Percentiles rank a stretch among this genome's conserved stretches.
phyloP scores from a whole-genome alignment of 2,888 invertebrate genomes.

The Metallyticus violacea region DNA sequence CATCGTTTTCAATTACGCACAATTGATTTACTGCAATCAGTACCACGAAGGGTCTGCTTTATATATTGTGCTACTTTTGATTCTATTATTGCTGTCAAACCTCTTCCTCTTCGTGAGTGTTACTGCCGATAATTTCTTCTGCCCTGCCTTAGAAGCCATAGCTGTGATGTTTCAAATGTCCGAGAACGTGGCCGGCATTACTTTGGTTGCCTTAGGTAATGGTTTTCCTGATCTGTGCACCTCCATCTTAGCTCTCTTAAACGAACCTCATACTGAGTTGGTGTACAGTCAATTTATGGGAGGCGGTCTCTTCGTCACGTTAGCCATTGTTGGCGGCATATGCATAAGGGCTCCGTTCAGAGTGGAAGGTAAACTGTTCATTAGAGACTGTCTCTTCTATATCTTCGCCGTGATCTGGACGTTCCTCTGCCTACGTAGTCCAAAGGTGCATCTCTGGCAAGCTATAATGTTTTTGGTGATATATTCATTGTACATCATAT shows the following conservation, averaged over 20 bases:
- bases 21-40: neutral
- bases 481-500: neutral
- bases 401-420: constrained; percentile 36
- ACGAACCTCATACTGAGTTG: constrained; percentile 42
- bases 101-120: neutral
- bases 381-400: constrained; percentile 54
- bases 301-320: constrained; percentile 55
- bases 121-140: constrained; percentile 41
- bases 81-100: neutral
- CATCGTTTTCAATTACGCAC: neutral
- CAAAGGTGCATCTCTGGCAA: neutral
- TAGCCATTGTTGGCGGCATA: constrained; percentile 51
- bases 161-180: constrained; percentile 49
- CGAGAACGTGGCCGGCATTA: constrained; percentile 61
- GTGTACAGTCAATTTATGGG: constrained; percentile 47
- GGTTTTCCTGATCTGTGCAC: constrained; percentile 68
- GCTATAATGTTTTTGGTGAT: neutral
- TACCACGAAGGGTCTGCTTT: no score
- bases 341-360: constrained; percentile 49
- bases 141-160: constrained; percentile 53
- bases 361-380: constrained; percentile 49
- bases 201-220: constrained; percentile 68
- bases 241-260: constrained; percentile 52
- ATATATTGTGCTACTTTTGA: neutral
- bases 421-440: neutral